Base-by-base conservation (phyloP, 2,888 invertebrate species). In the Drosophila austrosaltans region DNA sequence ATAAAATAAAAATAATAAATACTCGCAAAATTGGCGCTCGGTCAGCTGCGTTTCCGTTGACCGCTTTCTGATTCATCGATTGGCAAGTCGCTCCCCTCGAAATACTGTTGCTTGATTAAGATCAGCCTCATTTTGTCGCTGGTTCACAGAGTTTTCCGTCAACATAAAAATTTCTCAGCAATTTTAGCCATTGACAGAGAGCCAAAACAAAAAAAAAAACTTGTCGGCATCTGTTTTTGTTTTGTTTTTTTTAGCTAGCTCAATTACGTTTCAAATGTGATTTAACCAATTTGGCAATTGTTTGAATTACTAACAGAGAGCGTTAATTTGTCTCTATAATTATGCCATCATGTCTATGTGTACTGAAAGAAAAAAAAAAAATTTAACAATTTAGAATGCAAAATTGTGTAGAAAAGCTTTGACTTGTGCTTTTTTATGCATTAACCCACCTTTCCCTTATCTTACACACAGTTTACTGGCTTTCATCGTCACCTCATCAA, bases 311-410 rank as follows among this genome's bases (percentile, higher is more conserved):
- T 66, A 69, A 69, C 73, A 72, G 53, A 74, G 74, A 74, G 74
- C 84, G 81, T 73, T 83, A 83, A 83, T 83, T 83, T 84, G 84
- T 61, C 71, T 61, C 71, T 80, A 71, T 80, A 87, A 83, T 87
- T 87, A 67, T 80, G 63, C 69, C 56, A 67, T 68, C 67, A 64
- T 75, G 68, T 70, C 66, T 63, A 62, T 61, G 60, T 16, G 5
- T 7, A 57, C 8, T 36, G 32, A 39, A n/a, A 25, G 39, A 57
- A 25, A 40, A 48, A 16, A 5, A 5, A 44, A 20, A 0, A 16
- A 0, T 4, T 30, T 30, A 40, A 48, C 48, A 48, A 48, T 48
- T 48, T 48, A 25, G 48, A 48, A 48, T 48, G 12, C 2, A 12
- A 32, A n/a, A 30, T 54, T 10, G 28, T 36, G 5, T 56, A 70